Conservation (phyloP, 53 echinoderm and acorn worm species). For the Holothuria scabra region DNA sequence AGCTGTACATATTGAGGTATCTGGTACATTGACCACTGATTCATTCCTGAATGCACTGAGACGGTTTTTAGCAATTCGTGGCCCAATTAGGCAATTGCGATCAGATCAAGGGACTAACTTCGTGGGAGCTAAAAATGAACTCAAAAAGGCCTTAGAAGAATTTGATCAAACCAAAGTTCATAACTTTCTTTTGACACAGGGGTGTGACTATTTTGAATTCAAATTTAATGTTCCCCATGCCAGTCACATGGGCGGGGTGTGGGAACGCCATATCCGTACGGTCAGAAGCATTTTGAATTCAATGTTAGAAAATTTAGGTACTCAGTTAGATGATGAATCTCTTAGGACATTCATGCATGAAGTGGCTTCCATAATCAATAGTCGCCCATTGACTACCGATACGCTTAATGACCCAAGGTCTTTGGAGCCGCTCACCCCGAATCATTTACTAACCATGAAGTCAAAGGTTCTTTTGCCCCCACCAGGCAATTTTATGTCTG, state of each 20-base stretch:
- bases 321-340: slow-evolving; percentile 59
- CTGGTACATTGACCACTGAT: no score
- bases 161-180: neutral
- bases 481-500: neutral
- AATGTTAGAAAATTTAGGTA: slow-evolving; percentile 51
- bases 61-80: slow-evolving; percentile 2
- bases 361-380: slow-evolving; percentile 55
- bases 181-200: no score
- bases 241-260: slow-evolving; percentile 76
- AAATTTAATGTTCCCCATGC: slow-evolving; percentile 19
- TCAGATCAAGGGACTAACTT: slow-evolving; percentile 25
- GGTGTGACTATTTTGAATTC: no score
- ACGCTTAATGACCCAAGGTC: slow-evolving; percentile 7
- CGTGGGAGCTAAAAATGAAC: slow-evolving; percentile 23
- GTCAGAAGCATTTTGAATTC: slow-evolving; percentile 49
- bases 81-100: slow-evolving; percentile 4
- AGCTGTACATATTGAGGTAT: no score
- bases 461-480: no score
- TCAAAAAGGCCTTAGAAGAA: neutral
- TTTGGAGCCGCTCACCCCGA: neutral
- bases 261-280: slow-evolving; percentile 72
- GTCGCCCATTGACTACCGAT: slow-evolving; percentile 46
- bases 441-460: slow-evolving; percentile 14
- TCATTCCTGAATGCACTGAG: neutral
- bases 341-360: slow-evolving; percentile 63